These are phyloP conservation scores for Embidobia sp. DNA, from an alignment of 2,888 invertebrate genomes.

Conservation along the genomic window DNA sequence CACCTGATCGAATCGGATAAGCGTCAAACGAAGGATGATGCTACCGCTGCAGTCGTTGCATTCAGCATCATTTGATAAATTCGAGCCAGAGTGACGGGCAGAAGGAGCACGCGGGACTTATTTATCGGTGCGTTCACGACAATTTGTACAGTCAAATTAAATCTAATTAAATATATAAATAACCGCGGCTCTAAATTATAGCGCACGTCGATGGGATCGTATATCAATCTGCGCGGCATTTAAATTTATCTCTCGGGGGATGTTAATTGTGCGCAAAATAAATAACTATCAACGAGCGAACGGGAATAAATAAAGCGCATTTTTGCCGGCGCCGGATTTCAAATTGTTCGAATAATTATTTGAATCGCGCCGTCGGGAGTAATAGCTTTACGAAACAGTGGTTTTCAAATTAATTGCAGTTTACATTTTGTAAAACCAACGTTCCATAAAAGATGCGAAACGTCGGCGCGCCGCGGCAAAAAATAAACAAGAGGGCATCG, in stretches of 20 bases:
- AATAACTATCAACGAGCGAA: too few species aligned
- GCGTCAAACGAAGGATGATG: conserved; percentile 46
- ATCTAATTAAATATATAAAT: conserved; percentile 19
- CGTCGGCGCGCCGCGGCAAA: not conserved
- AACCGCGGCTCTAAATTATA: not conserved
- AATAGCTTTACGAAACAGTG: not conserved
- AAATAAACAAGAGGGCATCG: conserved; percentile 3
- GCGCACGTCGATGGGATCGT: not conserved
- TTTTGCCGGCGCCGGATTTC: too few species aligned
- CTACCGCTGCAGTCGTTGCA: conserved; percentile 30
- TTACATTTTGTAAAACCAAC: not conserved
- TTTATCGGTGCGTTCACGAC: not conserved
- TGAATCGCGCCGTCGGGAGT: too few species aligned
- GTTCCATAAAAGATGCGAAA: not conserved
- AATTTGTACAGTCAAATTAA: conserved; percentile 15
- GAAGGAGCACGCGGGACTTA: conserved; percentile 17
- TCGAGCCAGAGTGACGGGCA: conserved; percentile 19
- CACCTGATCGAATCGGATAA: conserved; percentile 57
- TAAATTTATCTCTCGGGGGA: too few species aligned
- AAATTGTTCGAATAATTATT: too few species aligned
- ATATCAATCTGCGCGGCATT: too few species aligned
- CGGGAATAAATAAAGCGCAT: too few species aligned
- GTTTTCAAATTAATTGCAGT: not conserved
- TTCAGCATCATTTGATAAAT: conserved; percentile 33
- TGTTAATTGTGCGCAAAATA: too few species aligned